A percentile compares a stretch with the other conserved stretches of the same genome.
Conservation (phyloP, 2,797 vertebrate species). For the Acipenser transmontanus region DNA sequence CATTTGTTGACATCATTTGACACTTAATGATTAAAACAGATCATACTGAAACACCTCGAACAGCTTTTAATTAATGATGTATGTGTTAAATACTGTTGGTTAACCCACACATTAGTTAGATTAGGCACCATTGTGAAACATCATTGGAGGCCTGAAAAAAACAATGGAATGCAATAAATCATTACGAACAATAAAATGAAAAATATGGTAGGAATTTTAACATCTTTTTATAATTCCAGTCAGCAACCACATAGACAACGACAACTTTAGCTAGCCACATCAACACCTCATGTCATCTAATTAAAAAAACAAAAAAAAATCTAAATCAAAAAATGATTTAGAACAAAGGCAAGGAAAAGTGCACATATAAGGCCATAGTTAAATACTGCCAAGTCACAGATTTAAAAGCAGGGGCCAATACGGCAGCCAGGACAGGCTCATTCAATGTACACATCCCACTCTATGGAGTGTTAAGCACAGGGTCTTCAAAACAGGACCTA, state of each 20-base stretch:
- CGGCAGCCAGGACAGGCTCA: conserved; percentile 55
- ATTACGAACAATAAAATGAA: conserved; percentile 37
- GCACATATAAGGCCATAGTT: conserved; percentile 78
- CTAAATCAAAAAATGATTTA: conserved; percentile 5
- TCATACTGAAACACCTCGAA: too few relatives aligned
- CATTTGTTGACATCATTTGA: too few relatives aligned
- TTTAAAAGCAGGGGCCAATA: conserved; percentile 62
- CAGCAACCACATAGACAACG: not conserved
- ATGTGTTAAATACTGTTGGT: conserved; percentile 42
- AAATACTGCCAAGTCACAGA: conserved; percentile 56
- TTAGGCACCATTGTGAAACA: conserved; percentile 65
- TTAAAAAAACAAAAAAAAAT: conserved; percentile 18
- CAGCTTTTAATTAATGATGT: conserved; percentile 12
- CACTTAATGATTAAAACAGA: too few relatives aligned
- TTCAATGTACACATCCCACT: conserved; percentile 49
- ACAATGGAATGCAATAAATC: conserved; percentile 54
- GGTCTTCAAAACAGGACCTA: conserved; percentile 41
- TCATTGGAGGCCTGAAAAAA: conserved; percentile 54
- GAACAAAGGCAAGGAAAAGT: conserved; percentile 53
- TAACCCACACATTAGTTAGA: conserved; percentile 41
- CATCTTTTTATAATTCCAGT: conserved; percentile 13
- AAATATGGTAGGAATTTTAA: conserved; percentile 33
- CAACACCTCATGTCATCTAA: conserved; percentile 20
- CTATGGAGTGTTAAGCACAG: conserved; percentile 58
- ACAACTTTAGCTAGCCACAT: conserved; percentile 43